A percentile compares a stretch with the other conserved stretches of the same genome.
Conservation (phyloP, 37 sponge, comb jelly and placozoan genomes). For the Lycopodina hypogea region DNA sequence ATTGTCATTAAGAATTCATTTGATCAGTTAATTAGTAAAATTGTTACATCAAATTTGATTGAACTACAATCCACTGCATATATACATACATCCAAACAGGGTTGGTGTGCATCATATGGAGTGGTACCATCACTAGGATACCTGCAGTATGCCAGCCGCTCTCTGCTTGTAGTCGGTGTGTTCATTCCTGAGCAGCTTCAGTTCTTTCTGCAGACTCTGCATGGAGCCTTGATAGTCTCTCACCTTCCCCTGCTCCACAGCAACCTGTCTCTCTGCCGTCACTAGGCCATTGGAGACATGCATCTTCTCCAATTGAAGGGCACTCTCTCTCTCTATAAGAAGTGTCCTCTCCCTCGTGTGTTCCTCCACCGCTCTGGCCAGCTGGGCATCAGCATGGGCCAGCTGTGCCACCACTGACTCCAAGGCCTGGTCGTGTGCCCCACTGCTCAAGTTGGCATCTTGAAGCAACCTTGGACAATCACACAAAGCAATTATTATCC, state of each 20-base stretch:
- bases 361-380: constrained; percentile 28
- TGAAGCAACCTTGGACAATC: constrained; percentile 38
- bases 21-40: too few species aligned
- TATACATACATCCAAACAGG: too few species aligned
- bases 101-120: too few species aligned
- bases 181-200: constrained; percentile 36
- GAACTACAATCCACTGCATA: too few species aligned
- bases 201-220: constrained; percentile 25
- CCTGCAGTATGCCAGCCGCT: constrained; percentile 75
- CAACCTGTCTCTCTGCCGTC: constrained; percentile 31
- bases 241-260: constrained; percentile 10
- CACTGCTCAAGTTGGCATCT: constrained; percentile 64
- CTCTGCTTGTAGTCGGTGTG: constrained; percentile 72
- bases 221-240: constrained; percentile 29
- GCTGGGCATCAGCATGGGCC: constrained; percentile 6
- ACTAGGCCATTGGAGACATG: constrained; percentile 24
- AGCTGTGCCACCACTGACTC: constrained; percentile 42
- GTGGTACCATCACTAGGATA: too few species aligned
- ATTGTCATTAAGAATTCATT: too few species aligned
- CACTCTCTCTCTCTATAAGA: constrained; percentile 34
- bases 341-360: constrained; percentile 3
- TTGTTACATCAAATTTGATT: too few species aligned
- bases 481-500: neutral
- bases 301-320: constrained; percentile 15
- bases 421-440: constrained; percentile 52